Percentiles rank a stretch among this genome's conserved stretches.
Conservation (phyloP, 1,140 invertebrate genomes). For the Calephelis virginiensis region DNA sequence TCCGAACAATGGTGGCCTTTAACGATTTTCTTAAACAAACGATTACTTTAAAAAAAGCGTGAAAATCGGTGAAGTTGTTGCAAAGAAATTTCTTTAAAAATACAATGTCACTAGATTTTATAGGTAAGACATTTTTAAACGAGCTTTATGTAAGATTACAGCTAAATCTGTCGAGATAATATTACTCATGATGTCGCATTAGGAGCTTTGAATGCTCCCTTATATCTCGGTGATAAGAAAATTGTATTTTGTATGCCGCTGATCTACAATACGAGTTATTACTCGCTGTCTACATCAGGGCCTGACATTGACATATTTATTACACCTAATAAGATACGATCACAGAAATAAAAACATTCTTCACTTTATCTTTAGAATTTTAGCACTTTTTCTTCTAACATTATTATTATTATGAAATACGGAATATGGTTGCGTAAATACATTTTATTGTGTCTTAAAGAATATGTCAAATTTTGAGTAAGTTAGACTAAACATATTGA, state of each 20-base stretch:
- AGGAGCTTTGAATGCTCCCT: neutral
- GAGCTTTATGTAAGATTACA: too few relatives aligned
- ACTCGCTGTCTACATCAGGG: neutral
- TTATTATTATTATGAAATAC: neutral
- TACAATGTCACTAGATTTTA: too few relatives aligned
- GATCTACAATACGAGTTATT: slow-evolving; percentile 9
- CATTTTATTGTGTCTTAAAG: too few relatives aligned
- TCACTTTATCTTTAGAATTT: neutral
- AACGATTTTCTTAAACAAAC: rapidly evolving
- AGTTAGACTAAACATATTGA: too few relatives aligned
- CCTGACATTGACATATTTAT: slow-evolving; percentile 13
- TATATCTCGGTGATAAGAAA: neutral
- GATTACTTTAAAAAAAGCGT: too few relatives aligned
- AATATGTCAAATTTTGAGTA: too few relatives aligned
- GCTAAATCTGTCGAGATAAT: too few relatives aligned
- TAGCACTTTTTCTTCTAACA: neutral
- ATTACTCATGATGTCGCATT: neutral
- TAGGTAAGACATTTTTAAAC: too few relatives aligned
- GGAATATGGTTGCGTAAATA: too few relatives aligned
- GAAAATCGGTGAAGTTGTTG: too few relatives aligned
- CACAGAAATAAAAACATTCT: neutral
- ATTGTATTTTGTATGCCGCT: slow-evolving; percentile 5
- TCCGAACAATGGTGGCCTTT: too few relatives aligned
- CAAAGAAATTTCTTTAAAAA: too few relatives aligned
- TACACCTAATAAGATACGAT: slow-evolving; percentile 11